Evolutionary conservation across 2,113 vertebrate species (phyloP), one percentile per base, ranked within the genome.

Genomic region (Platichthys flesus): DNA sequence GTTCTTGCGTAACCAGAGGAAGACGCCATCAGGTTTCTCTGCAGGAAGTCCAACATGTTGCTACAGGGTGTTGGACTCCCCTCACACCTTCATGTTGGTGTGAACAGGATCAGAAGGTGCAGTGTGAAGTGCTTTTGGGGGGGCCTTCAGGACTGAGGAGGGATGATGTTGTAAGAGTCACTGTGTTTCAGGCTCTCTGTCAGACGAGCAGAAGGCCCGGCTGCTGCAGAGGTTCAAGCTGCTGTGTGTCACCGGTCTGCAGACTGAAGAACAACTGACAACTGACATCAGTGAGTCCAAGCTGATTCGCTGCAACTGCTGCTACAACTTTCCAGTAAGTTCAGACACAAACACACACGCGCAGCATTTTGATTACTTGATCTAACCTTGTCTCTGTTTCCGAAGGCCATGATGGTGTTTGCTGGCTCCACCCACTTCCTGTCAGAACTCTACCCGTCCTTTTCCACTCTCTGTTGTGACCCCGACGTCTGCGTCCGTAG

Each of bases 171-270:
- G 2, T 67, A 42, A 67, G 16, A 26, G 16, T 15, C 16, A 0
- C 16, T 77, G 47, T 66, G 49, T 62, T 81, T 56, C 78, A 91
- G 90, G 75, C 14, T 86, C 37, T 20, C 57, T 90, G 56, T 81
- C 71, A 66, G 96, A 97, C 21, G 97, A 98, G 90, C 97, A 98
- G 80, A 96, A 96, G 76, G 92, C 94, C 71, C 91, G 94, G 76
- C 95, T 99, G 91, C 95, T 99, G 90, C 96, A 98, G 87, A 97
- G 95, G 89, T 99, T 97, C 86, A 96, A 96, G 93, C 95, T 96
- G 84, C 92, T 99, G 87, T 97, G 96, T 84, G 93, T 94, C 0
- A 69, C 96, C 60, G 97, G 97, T 66, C 93, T 98, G 52, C 95
- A 96, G 78, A 94, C 95, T 64, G 97, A 97, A 87, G 96, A 96